These are phyloP conservation scores for Macrostomum lignano DNA, from an alignment of 1,140 invertebrate genomes.

Conservation along the genomic window DNA sequence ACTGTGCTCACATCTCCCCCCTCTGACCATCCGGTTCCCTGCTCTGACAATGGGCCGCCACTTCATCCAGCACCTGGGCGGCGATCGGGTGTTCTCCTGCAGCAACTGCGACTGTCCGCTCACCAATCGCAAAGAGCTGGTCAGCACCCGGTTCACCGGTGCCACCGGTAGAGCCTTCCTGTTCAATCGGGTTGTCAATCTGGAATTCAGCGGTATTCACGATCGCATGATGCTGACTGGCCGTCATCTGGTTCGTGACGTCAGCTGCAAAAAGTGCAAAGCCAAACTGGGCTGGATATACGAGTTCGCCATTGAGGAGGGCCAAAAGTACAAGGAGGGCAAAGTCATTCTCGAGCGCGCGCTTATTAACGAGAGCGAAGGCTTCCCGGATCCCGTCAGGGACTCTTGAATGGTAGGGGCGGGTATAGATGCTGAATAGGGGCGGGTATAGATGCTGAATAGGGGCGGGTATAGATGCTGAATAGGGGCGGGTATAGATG, in stretches of 20 bases:
- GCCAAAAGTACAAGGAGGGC: constrained; percentile 79
- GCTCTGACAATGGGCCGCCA: constrained; percentile 5
- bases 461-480: no score
- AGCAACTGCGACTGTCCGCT: constrained; percentile 72
- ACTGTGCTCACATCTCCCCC: no score
- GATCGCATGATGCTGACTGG: constrained; percentile 32
- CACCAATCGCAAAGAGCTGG: constrained; percentile 68
- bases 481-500: no score
- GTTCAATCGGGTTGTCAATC: constrained; percentile 32
- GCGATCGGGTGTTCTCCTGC: constrained; percentile 35
- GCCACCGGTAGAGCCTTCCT: constrained; percentile 81
- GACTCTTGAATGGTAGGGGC: no score
- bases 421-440: no score
- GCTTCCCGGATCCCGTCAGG: constrained; percentile 4
- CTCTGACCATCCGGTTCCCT: no score
- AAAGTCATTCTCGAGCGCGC: constrained; percentile 44
- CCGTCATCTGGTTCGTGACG: constrained; percentile 80
- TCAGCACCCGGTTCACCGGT: constrained; percentile 64
- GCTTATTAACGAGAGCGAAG: constrained; percentile 12
- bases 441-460: no score
- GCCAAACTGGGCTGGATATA: constrained; percentile 32
- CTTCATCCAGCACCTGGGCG: constrained; percentile 5
- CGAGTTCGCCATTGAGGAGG: constrained; percentile 64
- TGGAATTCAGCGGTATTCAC: constrained; percentile 4
- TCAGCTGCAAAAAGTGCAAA: constrained; percentile 80